phyloP scores from a whole-genome alignment of 2,797 vertebrate species.

The Babyrousa celebensis region DNA sequence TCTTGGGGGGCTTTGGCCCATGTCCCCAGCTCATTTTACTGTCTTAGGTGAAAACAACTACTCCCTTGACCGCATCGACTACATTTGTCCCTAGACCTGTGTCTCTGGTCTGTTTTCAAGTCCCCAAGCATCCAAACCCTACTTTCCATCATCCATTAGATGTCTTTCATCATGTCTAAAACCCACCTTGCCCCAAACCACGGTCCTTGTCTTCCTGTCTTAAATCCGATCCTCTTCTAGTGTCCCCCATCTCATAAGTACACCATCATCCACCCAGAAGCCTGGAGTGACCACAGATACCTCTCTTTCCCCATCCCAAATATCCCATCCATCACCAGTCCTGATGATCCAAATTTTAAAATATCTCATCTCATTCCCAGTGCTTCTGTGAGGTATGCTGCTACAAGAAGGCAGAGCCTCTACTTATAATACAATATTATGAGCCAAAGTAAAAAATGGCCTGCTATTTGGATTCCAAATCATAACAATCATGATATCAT shows the following conservation, averaged over 20 bases:
- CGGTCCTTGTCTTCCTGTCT: neutral
- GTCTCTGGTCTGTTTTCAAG: neutral
- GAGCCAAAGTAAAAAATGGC: slow-evolving; percentile 13
- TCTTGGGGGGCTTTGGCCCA: neutral
- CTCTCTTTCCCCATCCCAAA: neutral
- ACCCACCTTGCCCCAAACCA: neutral
- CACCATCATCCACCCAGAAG: neutral
- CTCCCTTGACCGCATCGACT: neutral
- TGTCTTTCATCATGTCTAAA: neutral
- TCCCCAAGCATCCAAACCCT: neutral
- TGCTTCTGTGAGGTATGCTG: neutral
- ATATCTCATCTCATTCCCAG: neutral
- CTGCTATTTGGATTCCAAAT: neutral
- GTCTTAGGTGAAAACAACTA: neutral
- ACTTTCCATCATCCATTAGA: neutral
- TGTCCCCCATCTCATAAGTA: neutral
- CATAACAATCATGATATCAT: neutral
- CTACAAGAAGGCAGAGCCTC: neutral
- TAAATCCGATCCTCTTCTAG: neutral
- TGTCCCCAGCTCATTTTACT: neutral
- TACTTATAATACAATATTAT: neutral
- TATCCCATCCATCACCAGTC: too few species aligned
- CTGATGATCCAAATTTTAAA: neutral
- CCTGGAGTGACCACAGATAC: neutral
- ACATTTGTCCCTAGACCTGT: neutral